phyloP scores from a whole-genome alignment of 2,888 invertebrate species.

The Microchrysa polita region DNA sequence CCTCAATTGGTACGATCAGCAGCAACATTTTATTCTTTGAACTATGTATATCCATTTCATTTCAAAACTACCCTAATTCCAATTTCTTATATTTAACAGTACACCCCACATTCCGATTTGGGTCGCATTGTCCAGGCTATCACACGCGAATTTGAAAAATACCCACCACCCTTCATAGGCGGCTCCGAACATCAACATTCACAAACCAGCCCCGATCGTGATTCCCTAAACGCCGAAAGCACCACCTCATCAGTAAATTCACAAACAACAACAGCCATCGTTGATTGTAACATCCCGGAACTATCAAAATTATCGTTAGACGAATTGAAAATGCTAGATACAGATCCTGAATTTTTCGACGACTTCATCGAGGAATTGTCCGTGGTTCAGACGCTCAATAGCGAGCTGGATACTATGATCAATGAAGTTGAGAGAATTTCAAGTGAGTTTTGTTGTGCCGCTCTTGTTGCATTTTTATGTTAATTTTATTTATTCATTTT shows the following conservation, averaged over 20 bases:
- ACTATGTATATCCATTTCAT: too few relatives aligned
- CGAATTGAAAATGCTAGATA: conserved; percentile 75
- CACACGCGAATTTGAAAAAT: conserved; percentile 79
- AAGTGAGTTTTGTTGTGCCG: conserved; percentile 63
- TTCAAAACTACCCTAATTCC: neutral
- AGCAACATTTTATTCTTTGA: too few relatives aligned
- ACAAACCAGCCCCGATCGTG: conserved; percentile 15
- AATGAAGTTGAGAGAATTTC: conserved; percentile 75
- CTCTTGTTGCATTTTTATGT: neutral
- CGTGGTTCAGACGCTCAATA: conserved; percentile 73
- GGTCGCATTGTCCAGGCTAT: conserved; percentile 84
- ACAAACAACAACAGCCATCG: neutral
- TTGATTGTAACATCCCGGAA: conserved; percentile 59
- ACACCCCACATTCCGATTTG: conserved; percentile 80
- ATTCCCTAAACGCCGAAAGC: conserved; percentile 35
- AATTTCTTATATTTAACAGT: conserved; percentile 62
- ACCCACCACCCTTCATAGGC: conserved; percentile 66
- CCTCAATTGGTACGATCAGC: too few relatives aligned
- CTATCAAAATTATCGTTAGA: conserved; percentile 65
- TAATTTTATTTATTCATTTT: neutral
- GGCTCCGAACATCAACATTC: conserved; percentile 36
- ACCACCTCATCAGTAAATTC: too few relatives aligned
- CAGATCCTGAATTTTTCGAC: conserved; percentile 76
- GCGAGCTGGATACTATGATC: conserved; percentile 77
- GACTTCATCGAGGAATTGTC: conserved; percentile 78